Evolutionary conservation across 2,888 invertebrate genomes (phyloP).

Genomic region (Dynastes maya): DNA sequence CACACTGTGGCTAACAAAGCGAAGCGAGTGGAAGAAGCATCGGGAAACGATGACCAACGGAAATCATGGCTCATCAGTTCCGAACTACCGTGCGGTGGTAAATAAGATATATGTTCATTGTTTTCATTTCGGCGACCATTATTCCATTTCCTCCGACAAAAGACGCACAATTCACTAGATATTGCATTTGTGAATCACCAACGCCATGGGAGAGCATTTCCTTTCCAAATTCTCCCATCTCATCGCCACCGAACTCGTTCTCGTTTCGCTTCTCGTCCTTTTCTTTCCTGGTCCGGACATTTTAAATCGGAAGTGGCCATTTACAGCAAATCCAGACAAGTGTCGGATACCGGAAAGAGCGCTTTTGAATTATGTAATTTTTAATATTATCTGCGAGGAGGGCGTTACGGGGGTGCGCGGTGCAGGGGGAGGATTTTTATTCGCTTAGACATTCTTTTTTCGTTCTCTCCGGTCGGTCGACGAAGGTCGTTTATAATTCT

Average conservation of each 20-base stretch:
- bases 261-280: neutral
- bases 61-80: constrained; percentile 60
- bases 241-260: neutral
- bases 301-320: constrained; percentile 70
- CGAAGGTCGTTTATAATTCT: constrained; percentile 45
- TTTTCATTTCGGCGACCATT: constrained; percentile 60
- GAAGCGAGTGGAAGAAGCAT: constrained; percentile 26
- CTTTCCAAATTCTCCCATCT: constrained; percentile 40
- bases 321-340: constrained; percentile 66
- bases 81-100: constrained; percentile 53
- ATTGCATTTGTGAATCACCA: constrained; percentile 58
- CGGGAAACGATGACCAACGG: constrained; percentile 55
- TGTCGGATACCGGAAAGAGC: constrained; percentile 66
- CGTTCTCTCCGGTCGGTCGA: constrained; percentile 55
- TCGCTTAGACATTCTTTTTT: constrained; percentile 48
- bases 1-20: constrained; percentile 19
- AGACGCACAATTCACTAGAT: constrained; percentile 37
- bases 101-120: constrained; percentile 61
- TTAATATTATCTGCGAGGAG: constrained; percentile 63
- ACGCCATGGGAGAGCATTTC: constrained; percentile 51
- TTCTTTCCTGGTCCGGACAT: constrained; percentile 52
- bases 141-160: constrained; percentile 59
- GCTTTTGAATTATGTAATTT: constrained; percentile 69
- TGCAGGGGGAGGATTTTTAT: constrained; percentile 3
- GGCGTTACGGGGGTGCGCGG: constrained; percentile 56